phyloP scores from a whole-genome alignment of 2,113 vertebrate genomes.

The Hymenochirus boettgeri region DNA sequence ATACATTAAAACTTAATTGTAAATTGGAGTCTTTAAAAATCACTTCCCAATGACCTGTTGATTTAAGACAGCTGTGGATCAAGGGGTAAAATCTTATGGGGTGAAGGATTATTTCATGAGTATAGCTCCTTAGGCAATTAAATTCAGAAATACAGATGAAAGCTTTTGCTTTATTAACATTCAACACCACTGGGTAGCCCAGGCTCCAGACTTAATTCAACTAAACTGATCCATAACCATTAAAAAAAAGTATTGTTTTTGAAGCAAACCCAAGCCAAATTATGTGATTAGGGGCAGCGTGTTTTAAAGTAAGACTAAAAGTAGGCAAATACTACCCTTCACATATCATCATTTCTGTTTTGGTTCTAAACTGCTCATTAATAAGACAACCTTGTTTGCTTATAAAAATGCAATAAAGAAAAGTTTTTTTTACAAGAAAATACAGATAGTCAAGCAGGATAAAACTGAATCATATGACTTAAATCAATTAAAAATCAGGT shows the following conservation, averaged over 20 bases:
- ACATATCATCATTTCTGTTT: too few relatives aligned
- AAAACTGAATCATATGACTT: too few relatives aligned
- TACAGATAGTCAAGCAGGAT: too few relatives aligned
- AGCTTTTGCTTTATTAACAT: constrained; percentile 21
- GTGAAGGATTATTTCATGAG: constrained; percentile 27
- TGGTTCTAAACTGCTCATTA: too few relatives aligned
- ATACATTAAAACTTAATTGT: neutral
- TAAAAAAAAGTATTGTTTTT: neutral
- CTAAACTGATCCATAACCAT: constrained; percentile 7
- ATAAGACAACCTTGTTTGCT: too few relatives aligned
- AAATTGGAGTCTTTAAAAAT: constrained; percentile 3
- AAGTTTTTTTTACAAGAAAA: too few relatives aligned
- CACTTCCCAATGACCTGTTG: constrained; percentile 13
- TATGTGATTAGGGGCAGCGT: neutral
- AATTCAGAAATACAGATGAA: constrained; percentile 28
- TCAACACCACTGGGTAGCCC: constrained; percentile 23
- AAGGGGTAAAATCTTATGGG: constrained; percentile 26
- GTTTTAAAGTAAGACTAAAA: too few relatives aligned
- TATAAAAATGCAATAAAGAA: too few relatives aligned
- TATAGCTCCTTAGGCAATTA: constrained; percentile 26
- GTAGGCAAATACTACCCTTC: too few relatives aligned
- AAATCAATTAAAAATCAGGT: too few relatives aligned
- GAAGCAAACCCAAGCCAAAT: neutral
- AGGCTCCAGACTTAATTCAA: constrained; percentile 32
- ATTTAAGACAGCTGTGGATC: constrained; percentile 37